A percentile compares a stretch with the other conserved stretches of the same genome.
Evolutionary conservation across 2,113 vertebrate species (phyloP).

Genomic region (Eulemur macaco): DNA sequence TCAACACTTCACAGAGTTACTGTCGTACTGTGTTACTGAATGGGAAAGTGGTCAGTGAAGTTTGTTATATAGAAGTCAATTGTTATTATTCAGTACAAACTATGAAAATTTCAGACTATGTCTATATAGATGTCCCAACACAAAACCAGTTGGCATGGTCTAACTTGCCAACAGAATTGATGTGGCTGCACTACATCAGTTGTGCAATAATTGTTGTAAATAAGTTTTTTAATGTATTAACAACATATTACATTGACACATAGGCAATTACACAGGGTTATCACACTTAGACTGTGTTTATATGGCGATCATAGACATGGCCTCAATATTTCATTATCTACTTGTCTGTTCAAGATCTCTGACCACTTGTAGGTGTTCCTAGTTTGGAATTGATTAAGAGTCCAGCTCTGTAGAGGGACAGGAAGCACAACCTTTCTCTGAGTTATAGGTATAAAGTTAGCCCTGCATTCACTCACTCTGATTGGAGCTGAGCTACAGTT

Average conservation of each 20-base stretch:
- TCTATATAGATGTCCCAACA: not conserved
- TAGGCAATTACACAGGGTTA: not conserved
- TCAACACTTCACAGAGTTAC: not conserved
- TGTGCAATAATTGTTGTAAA: not conserved
- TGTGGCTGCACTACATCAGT: not conserved
- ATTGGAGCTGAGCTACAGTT: not conserved
- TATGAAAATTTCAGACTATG: not conserved
- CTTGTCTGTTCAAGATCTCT: not conserved
- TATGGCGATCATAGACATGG: not conserved
- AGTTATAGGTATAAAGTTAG: not conserved
- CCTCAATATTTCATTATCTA: not conserved
- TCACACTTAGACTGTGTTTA: not conserved
- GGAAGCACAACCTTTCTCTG: not conserved
- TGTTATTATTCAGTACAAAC: not conserved
- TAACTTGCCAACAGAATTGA: not conserved
- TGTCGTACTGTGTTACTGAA: not conserved
- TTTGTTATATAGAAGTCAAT: not conserved
- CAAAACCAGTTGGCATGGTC: not conserved
- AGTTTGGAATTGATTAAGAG: slow-evolving; percentile 1
- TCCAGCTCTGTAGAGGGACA: not conserved
- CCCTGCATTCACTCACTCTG: not conserved
- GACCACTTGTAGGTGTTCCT: not conserved
- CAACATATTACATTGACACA: not conserved
- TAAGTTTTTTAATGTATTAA: not conserved
- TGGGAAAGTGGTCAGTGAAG: not conserved